Conservation (phyloP, 2,797 vertebrate genomes). For the Simalia tracyae region DNA sequence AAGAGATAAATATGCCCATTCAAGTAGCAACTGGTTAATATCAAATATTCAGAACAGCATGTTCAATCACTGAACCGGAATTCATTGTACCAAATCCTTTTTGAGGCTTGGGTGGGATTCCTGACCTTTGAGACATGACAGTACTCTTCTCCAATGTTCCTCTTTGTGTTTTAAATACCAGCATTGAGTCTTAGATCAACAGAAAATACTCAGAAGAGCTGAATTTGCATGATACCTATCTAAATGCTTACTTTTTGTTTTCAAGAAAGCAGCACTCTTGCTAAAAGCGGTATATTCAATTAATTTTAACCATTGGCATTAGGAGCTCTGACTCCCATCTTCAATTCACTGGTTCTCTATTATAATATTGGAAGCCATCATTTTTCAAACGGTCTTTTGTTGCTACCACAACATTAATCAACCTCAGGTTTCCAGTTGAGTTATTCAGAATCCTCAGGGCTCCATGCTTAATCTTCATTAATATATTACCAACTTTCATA, state of each 20-base stretch:
- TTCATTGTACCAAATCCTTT: too few relatives aligned
- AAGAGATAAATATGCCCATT: too few relatives aligned
- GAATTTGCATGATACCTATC: slow-evolving; percentile 2
- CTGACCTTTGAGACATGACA: too few relatives aligned
- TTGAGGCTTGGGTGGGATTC: too few relatives aligned
- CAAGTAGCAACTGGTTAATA: too few relatives aligned
- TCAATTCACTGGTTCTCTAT: slow-evolving; percentile 31
- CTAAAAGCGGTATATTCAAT: slow-evolving; percentile 20
- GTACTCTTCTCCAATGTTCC: not conserved
- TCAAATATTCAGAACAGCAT: too few relatives aligned
- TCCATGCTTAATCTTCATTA: slow-evolving; percentile 65
- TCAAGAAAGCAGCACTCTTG: slow-evolving; percentile 11
- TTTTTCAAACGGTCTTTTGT: slow-evolving; percentile 51
- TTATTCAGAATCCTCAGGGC: slow-evolving; percentile 43
- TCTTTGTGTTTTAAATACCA: not conserved
- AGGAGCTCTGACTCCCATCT: not conserved
- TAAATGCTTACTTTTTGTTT: not conserved
- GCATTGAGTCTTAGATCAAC: not conserved
- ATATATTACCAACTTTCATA: slow-evolving; percentile 53
- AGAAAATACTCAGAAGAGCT: not conserved
- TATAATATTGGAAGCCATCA: slow-evolving; percentile 36
- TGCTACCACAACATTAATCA: slow-evolving; percentile 50
- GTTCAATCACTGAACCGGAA: too few relatives aligned
- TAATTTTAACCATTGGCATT: slow-evolving; percentile 29
- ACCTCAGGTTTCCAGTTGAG: slow-evolving; percentile 50